These are phyloP conservation scores for Galaxias olidus DNA, from an alignment of 2,797 vertebrate species.

Conservation along the genomic window DNA sequence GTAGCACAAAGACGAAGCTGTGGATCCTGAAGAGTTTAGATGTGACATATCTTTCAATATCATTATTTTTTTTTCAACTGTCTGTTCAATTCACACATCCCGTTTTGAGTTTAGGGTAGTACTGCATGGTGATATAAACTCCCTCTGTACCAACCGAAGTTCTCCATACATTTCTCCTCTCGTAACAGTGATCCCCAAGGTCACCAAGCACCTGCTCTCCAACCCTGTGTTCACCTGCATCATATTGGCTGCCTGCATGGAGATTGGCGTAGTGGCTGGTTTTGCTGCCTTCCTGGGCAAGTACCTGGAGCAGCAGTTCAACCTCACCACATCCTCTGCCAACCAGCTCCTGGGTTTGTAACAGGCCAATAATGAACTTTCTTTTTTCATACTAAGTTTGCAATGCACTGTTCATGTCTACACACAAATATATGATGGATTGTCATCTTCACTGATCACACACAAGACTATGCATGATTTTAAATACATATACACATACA, in stretches of 20 bases:
- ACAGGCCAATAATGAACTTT: too few species aligned
- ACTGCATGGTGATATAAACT: background rate
- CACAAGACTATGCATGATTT: background rate
- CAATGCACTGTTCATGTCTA: background rate
- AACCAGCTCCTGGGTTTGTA: slow-evolving; percentile 95
- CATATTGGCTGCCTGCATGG: slow-evolving; percentile 95
- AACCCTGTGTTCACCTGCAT: slow-evolving; percentile 99
- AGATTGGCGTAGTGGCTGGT: slow-evolving; percentile 95
- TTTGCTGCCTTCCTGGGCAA: slow-evolving; percentile 97
- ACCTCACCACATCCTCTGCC: slow-evolving; percentile 95
- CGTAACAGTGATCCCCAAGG: slow-evolving; percentile 90
- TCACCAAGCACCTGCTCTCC: slow-evolving; percentile 94
- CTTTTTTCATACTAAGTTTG: too few species aligned
- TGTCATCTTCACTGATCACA: background rate
- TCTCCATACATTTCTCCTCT: background rate
- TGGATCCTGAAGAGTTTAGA: too few species aligned
- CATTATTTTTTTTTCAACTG: too few species aligned
- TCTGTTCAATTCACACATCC: background rate
- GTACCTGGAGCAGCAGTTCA: slow-evolving; percentile 98
- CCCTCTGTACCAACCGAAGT: background rate
- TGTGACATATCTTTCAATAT: too few species aligned
- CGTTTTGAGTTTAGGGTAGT: background rate
- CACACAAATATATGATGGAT: background rate
- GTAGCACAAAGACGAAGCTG: too few species aligned
- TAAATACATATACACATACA: background rate